Evolutionary conservation across 2,797 vertebrate genomes (phyloP), one percentile per base, ranked within the genome.

Genomic region (Mormyrus hasselquistii): DNA sequence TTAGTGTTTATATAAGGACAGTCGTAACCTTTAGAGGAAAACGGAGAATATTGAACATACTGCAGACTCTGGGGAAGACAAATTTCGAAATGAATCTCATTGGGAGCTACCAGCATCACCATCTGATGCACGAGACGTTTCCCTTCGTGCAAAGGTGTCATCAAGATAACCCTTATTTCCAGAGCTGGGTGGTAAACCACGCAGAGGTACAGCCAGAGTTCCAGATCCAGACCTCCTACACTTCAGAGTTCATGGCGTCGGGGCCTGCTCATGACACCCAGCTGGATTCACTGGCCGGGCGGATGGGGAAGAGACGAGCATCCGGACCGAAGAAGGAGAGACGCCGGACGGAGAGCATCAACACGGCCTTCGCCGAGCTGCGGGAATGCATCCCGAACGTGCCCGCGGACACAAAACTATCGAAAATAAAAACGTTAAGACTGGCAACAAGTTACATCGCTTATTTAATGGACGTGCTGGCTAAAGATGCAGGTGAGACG

Each of bases 381-480:
- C 91, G 97, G 89, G 97, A 97, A 92, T 97, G 97, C 90, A 98
- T 98, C 90, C 97, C 97, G 86, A 98, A 98, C 91, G 97, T 98
- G 1, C 97, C 97, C 0, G 97, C 97, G 0, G 97, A 98, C 93
- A 98, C 97, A 1, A 98, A 98, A 90, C 95, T 98, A 91, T 98
- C 97, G 5, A 97, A 98, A 91, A 98, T 98, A 88, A 98, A 98
- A 92, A 98, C 97, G 1, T 92, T 98, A 65, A 95, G 97, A 73
- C 94, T 98, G 89, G 97, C 97, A 50, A 97, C 97, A 89, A 97
- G 97, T 90, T 98, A 98, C 94, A 98, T 98, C 92, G 96, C 96
- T 88, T 98, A 98, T 90, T 94, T 98, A 92, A 98, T 97, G 97
- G 97, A 97, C 90, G 97, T 99, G 88, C 94, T 99, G 94, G 97